Base-by-base conservation (phyloP, 2,888 invertebrate genomes). In the Atethmia centrago region DNA sequence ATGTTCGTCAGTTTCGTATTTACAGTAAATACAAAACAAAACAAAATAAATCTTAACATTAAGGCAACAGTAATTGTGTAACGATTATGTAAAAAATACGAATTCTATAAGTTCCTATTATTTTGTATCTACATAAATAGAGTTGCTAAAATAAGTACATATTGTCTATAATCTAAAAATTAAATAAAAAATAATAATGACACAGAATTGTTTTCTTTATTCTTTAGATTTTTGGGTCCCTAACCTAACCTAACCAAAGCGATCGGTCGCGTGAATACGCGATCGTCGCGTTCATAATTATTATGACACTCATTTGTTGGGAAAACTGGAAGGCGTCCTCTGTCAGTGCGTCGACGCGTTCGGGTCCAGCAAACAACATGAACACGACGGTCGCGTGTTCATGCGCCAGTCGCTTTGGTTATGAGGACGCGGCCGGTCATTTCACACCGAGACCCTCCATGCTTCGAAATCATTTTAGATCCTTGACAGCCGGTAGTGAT, bases 71-170 rank as follows among this genome's bases (percentile, higher is more conserved):
- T 58, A 49, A 49, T 25, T 77, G 45, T 61, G 36, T 56, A 31
- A 49, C 14, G 10, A 45, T 49, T 62, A 59, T 8, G 45, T 45
- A 61, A 53, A 55, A 45, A 63, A 71, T 67, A 78, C 69, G 77
- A 84, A 84, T 83, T 83, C 47, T 77, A 73, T 90, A 90, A 88
- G 92, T 92, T 92, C 92, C 92, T 93, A 93, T 88, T 90, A 90
- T 85, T 87, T 88, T 90, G 47, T 89, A 89, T 87, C 86, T 88
- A 36, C 36, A 36, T 36, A 88, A 79, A 88, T 85, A 92, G 83
- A 88, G 83, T 90, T 88, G 82, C 70, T 78, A 66, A 45, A 72
- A 58, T 75, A 63, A 53, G 25, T 56, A n/a, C n/a, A n/a, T n/a
- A 45, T 36, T 61, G 25, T 79, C 47, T 66, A 53, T 45, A 64